Percentiles rank a stretch among this genome's conserved stretches.
Conservation (phyloP, 2,113 vertebrate genomes). For the Regulus satrapa region DNA sequence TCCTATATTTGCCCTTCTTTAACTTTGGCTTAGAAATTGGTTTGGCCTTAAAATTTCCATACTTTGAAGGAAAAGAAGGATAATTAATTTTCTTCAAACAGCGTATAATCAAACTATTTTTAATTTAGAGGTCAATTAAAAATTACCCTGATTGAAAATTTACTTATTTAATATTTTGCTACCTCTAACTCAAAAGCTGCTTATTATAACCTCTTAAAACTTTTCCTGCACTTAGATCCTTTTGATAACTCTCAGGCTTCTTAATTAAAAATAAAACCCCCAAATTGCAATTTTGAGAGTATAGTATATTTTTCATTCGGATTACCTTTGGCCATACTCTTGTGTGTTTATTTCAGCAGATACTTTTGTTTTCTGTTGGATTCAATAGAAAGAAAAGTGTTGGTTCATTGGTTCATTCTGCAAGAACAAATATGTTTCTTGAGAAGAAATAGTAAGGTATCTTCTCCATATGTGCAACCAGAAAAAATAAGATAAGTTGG, state of each 20-base stretch:
- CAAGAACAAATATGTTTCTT: not conserved
- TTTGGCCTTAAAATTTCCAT: conserved; percentile 54
- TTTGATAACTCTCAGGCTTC: not conserved
- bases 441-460: not conserved
- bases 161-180: conserved; percentile 27
- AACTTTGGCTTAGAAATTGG: conserved; percentile 31
- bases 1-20: conserved; percentile 43
- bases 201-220: not conserved
- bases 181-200: conserved; percentile 27
- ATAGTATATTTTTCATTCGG: not conserved
- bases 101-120: conserved; percentile 45
- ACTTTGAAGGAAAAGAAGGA: conserved; percentile 50
- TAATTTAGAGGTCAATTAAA: conserved; percentile 51
- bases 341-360: not conserved
- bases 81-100: conserved; percentile 68
- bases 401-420: not conserved
- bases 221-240: not conserved
- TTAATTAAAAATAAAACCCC: not conserved
- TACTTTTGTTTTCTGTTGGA: not conserved
- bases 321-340: not conserved
- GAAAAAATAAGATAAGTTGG: not conserved
- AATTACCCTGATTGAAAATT: conserved; percentile 26
- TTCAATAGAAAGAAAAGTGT: not conserved
- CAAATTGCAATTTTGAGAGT: not conserved
- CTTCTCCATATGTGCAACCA: not conserved